Conservation (phyloP, 1,140 invertebrate genomes). For the Magallana gigas region DNA sequence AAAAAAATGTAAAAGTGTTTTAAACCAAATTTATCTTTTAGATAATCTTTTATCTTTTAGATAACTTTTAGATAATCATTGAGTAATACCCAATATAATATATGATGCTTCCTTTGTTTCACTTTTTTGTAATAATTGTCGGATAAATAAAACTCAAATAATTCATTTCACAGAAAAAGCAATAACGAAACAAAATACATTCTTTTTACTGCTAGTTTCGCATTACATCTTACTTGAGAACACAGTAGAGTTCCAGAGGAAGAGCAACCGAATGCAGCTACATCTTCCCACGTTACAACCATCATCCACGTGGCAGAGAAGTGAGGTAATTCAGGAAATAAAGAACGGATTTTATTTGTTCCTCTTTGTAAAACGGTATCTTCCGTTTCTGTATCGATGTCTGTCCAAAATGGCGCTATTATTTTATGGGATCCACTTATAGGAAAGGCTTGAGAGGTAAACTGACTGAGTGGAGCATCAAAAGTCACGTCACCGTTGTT, state of each 20-base stretch:
- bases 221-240: not conserved
- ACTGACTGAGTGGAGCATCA: slow-evolving; percentile 52
- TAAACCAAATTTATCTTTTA: not conserved
- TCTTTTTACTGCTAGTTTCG: too few relatives aligned
- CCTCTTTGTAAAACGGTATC: slow-evolving; percentile 57
- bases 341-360: slow-evolving; percentile 54
- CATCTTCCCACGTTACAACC: slow-evolving; percentile 66
- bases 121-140: too few relatives aligned
- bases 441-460: slow-evolving; percentile 64
- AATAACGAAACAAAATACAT: too few relatives aligned
- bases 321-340: slow-evolving; percentile 52
- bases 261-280: slow-evolving; percentile 63
- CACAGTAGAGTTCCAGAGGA: not conserved
- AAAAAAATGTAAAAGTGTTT: not conserved
- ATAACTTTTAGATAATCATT: not conserved
- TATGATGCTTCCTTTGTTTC: too few relatives aligned
- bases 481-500: slow-evolving; percentile 69
- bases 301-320: slow-evolving; percentile 67
- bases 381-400: slow-evolving; percentile 67
- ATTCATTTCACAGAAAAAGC: too few relatives aligned
- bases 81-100: not conserved
- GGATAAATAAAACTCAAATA: too few relatives aligned
- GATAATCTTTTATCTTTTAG: not conserved
- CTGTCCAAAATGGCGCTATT: slow-evolving; percentile 70
- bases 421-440: slow-evolving; percentile 52